A percentile compares a stretch with the other conserved stretches of the same genome.
Conservation (phyloP, 2,797 vertebrate species). For the Danio aesculapii region DNA sequence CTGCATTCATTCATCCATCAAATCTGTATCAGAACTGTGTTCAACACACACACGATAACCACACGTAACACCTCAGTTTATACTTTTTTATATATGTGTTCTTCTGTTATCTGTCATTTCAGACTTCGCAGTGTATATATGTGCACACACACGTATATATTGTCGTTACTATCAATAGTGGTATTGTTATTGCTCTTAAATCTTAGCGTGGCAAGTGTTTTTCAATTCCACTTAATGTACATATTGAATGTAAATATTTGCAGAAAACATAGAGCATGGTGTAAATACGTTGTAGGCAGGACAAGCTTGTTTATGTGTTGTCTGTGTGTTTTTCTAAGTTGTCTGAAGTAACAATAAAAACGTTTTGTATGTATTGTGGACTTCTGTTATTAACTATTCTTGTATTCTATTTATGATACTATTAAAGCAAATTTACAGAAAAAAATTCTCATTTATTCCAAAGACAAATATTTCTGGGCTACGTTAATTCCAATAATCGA, state of each 20-base stretch:
- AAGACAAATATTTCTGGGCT: background rate
- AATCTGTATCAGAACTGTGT: conserved; percentile 53
- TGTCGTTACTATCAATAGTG: conserved; percentile 46
- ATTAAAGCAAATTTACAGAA: background rate
- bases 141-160: conserved; percentile 51
- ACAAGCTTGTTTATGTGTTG: conserved; percentile 47
- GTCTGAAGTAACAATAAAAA: conserved; percentile 43
- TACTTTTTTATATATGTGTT: conserved; percentile 72
- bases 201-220: conserved; percentile 22
- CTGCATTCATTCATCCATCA: conserved; percentile 28
- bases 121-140: conserved; percentile 77
- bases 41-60: conserved; percentile 64
- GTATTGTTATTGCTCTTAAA: conserved; percentile 50
- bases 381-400: background rate
- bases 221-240: conserved; percentile 47
- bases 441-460: background rate
- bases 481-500: background rate
- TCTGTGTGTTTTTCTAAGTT: conserved; percentile 44
- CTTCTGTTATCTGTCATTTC: conserved; percentile 64
- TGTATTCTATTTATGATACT: background rate
- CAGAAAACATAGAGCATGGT: conserved; percentile 36
- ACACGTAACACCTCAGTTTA: conserved; percentile 71
- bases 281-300: conserved; percentile 39
- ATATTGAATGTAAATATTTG: conserved; percentile 59
- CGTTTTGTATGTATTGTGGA: background rate